Conservation (phyloP, 2,797 vertebrate species). For the Rhincodon typus region DNA sequence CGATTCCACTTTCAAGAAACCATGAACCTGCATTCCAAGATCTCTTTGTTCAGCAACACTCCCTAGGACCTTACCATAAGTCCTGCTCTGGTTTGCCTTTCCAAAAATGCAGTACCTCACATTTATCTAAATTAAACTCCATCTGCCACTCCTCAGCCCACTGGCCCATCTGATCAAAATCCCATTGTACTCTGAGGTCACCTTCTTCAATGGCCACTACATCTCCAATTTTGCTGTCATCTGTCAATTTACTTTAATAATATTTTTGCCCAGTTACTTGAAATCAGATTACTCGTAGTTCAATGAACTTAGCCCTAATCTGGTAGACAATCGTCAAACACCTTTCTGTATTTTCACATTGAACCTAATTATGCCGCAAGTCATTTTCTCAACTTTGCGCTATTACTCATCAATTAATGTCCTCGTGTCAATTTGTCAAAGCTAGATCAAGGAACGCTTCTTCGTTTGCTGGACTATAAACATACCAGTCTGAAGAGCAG, state of each 20-base stretch:
- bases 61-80: too few relatives aligned
- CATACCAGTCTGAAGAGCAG: not conserved
- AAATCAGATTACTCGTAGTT: not conserved
- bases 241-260: not conserved
- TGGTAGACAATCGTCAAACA: not conserved
- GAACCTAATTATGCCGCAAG: not conserved
- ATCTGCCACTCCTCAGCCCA: too few relatives aligned
- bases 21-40: too few relatives aligned
- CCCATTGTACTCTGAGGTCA: too few relatives aligned
- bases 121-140: too few relatives aligned
- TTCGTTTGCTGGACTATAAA: too few relatives aligned
- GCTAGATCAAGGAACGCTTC: not conserved
- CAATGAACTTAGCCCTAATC: not conserved
- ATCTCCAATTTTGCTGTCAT: not conserved
- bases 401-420: not conserved
- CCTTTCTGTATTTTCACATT: not conserved
- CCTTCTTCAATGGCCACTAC: too few relatives aligned
- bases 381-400: not conserved
- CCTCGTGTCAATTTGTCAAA: not conserved
- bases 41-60: too few relatives aligned
- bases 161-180: too few relatives aligned
- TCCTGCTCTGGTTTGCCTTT: too few relatives aligned
- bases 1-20: too few relatives aligned
- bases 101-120: too few relatives aligned
- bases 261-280: not conserved